A percentile compares a stretch with the other conserved stretches of the same genome.
Evolutionary conservation across 2,888 invertebrate genomes (phyloP).

Genomic region (Ectemnius continuus): DNA sequence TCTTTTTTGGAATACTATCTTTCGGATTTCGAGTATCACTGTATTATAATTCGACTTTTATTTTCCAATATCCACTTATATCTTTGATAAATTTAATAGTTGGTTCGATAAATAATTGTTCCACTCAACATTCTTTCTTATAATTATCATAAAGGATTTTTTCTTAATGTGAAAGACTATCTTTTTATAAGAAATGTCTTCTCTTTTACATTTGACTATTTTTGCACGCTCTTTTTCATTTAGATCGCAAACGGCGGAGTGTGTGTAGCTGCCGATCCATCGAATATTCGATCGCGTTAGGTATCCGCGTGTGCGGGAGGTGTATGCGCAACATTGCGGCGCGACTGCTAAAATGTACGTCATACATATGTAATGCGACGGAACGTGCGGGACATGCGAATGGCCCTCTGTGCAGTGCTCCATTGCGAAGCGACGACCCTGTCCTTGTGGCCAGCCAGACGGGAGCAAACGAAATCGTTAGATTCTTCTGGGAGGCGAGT

Average conservation of each 20-base stretch:
- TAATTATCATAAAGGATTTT: too few species aligned
- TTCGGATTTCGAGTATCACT: too few species aligned
- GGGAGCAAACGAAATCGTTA: constrained; percentile 31
- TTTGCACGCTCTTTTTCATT: background rate
- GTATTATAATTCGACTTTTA: too few species aligned
- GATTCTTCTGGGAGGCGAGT: constrained; percentile 16
- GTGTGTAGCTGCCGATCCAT: constrained; percentile 12
- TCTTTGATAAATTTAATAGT: too few species aligned
- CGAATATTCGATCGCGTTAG: constrained; percentile 41
- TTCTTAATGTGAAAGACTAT: too few species aligned
- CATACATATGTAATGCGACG: constrained; percentile 60
- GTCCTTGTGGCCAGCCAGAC: constrained; percentile 18
- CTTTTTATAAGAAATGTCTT: too few species aligned
- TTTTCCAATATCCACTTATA: too few species aligned
- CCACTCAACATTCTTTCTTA: too few species aligned
- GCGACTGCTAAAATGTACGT: constrained; percentile 42
- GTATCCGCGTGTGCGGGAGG: constrained; percentile 10
- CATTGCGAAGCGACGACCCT: constrained; percentile 12
- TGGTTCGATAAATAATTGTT: too few species aligned
- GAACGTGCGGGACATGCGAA: constrained; percentile 52
- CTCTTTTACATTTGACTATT: too few species aligned
- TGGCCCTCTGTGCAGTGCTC: background rate
- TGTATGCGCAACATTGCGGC: constrained; percentile 17
- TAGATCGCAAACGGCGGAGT: background rate
- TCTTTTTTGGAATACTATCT: too few species aligned